A percentile compares a stretch with the other conserved stretches of the same genome.
Evolutionary conservation across 2,113 vertebrate genomes (phyloP).

Genomic region (Callipepla squamata): DNA sequence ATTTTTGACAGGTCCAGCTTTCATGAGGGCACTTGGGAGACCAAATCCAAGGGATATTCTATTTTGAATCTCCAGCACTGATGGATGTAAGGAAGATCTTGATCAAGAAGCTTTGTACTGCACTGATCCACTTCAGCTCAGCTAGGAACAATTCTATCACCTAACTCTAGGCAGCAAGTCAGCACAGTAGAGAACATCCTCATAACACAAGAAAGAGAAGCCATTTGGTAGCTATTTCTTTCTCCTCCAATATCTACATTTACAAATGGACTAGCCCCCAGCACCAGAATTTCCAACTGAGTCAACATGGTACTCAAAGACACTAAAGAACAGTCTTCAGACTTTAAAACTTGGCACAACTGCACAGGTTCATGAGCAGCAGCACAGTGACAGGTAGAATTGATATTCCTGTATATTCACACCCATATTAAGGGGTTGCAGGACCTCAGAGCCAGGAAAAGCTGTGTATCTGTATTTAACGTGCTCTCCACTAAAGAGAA

Average conservation of each 20-base stretch:
- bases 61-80: too few relatives aligned
- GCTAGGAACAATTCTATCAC: not conserved
- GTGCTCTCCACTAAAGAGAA: not conserved
- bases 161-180: not conserved
- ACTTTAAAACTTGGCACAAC: not conserved
- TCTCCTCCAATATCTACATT: not conserved
- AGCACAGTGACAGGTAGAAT: not conserved
- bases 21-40: not conserved
- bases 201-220: not conserved
- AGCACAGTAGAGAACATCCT: not conserved
- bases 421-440: not conserved
- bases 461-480: not conserved
- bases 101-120: not conserved
- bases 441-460: not conserved
- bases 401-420: not conserved
- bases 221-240: not conserved
- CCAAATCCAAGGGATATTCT: not conserved
- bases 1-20: not conserved
- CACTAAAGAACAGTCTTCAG: not conserved
- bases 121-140: not conserved
- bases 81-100: not conserved
- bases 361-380: not conserved
- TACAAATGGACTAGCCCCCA: not conserved
- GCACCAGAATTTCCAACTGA: not conserved
- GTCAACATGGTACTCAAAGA: not conserved